Conservation (phyloP, 2,888 invertebrate genomes). For the Lottia scabra region DNA sequence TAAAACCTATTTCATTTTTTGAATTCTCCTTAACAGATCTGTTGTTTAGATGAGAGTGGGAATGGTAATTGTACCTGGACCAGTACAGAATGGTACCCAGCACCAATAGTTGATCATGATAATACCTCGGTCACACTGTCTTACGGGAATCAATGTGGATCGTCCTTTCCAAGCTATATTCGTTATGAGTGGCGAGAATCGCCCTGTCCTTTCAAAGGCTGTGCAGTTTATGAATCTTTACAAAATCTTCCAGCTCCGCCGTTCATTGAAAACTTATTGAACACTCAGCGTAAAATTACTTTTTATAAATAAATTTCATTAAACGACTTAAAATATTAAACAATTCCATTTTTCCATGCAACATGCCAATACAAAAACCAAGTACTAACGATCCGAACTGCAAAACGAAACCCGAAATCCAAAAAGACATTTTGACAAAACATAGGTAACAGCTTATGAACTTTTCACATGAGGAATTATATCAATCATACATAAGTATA, state of each 20-base stretch:
- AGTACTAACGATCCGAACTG: too few species aligned
- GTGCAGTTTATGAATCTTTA: conserved; percentile 44
- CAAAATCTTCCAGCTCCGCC: conserved; percentile 44
- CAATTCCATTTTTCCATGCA: too few species aligned
- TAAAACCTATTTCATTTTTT: too few species aligned
- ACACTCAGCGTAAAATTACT: too few species aligned
- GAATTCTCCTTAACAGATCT: conserved; percentile 36
- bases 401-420: too few species aligned
- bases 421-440: too few species aligned
- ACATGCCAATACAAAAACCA: too few species aligned
- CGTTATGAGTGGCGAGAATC: conserved; percentile 51
- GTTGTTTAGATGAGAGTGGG: conserved; percentile 26
- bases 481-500: too few species aligned
- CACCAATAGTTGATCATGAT: conserved; percentile 34
- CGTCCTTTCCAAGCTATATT: conserved; percentile 33
- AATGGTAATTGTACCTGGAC: not conserved
- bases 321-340: too few species aligned
- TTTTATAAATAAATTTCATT: too few species aligned
- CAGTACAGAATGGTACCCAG: conserved; percentile 33
- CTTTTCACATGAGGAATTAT: too few species aligned
- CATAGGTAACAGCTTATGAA: too few species aligned
- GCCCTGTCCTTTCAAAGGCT: conserved; percentile 46
- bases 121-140: conserved; percentile 32
- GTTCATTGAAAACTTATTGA: conserved; percentile 16
- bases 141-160: conserved; percentile 27